These are phyloP conservation scores for Atta cephalotes DNA, from an alignment of 1,140 invertebrate species.

Conservation along the genomic window DNA sequence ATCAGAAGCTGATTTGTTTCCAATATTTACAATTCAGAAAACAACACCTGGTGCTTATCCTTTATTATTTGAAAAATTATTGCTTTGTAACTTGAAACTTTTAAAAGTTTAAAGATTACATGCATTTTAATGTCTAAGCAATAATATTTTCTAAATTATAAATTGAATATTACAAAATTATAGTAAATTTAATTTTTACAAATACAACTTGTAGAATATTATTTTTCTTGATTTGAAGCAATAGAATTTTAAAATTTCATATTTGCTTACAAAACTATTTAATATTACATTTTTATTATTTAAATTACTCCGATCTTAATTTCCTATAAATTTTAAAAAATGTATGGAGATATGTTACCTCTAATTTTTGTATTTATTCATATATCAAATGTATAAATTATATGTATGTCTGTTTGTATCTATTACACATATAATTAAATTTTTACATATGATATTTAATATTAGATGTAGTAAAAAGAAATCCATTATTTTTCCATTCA, in stretches of 20 bases:
- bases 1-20: background rate
- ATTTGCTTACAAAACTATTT: background rate
- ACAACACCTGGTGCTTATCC: background rate
- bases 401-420: background rate
- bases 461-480: too few species aligned
- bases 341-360: background rate
- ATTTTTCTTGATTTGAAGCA: background rate
- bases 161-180: background rate
- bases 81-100: background rate
- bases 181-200: background rate
- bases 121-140: background rate
- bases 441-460: background rate
- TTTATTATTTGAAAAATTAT: background rate
- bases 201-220: background rate
- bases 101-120: background rate
- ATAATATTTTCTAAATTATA: background rate
- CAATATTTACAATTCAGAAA: background rate
- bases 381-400: background rate
- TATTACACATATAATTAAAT: background rate
- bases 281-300: too few species aligned
- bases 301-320: background rate
- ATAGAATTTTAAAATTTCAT: background rate
- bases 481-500: too few species aligned
- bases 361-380: background rate
- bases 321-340: background rate